These are phyloP conservation scores for Agonopterix subpropinquella DNA, from an alignment of 2,888 invertebrate species.

Conservation along the genomic window DNA sequence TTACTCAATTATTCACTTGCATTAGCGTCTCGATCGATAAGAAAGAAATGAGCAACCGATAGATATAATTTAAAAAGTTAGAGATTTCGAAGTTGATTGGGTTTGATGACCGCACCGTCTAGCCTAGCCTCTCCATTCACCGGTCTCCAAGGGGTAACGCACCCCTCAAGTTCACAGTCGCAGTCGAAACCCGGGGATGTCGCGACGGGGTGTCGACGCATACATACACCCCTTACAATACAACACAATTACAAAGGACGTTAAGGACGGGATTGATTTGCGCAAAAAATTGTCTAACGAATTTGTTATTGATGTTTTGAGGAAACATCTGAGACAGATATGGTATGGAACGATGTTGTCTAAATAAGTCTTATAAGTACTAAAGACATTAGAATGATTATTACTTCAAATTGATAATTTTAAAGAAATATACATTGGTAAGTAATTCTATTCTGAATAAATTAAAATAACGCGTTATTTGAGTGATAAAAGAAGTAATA, in stretches of 20 bases:
- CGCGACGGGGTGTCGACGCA: slow-evolving; percentile 33
- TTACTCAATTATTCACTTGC: neutral
- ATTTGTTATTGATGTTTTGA: neutral
- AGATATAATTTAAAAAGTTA: neutral
- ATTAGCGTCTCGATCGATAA: neutral
- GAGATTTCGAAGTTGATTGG: slow-evolving; percentile 23
- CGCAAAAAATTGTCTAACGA: slow-evolving; percentile 9
- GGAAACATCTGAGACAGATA: too few species aligned
- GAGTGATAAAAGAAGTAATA: too few species aligned
- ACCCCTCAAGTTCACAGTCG: slow-evolving; percentile 67
- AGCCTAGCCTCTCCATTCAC: slow-evolving; percentile 10
- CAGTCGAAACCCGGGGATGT: slow-evolving; percentile 41
- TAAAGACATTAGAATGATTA: too few species aligned
- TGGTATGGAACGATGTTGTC: neutral
- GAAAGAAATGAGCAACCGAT: neutral
- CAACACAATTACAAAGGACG: slow-evolving; percentile 26
- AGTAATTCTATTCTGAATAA: too few species aligned
- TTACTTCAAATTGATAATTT: too few species aligned
- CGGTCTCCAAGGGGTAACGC: slow-evolving; percentile 52
- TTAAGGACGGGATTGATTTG: slow-evolving; percentile 26
- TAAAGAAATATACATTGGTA: too few species aligned
- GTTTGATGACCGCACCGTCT: slow-evolving; percentile 38
- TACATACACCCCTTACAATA: slow-evolving; percentile 28
- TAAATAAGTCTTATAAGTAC: too few species aligned
- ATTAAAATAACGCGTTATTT: too few species aligned